phyloP scores from a whole-genome alignment of 2,888 invertebrate species.

The Allolobophora icterica region DNA sequence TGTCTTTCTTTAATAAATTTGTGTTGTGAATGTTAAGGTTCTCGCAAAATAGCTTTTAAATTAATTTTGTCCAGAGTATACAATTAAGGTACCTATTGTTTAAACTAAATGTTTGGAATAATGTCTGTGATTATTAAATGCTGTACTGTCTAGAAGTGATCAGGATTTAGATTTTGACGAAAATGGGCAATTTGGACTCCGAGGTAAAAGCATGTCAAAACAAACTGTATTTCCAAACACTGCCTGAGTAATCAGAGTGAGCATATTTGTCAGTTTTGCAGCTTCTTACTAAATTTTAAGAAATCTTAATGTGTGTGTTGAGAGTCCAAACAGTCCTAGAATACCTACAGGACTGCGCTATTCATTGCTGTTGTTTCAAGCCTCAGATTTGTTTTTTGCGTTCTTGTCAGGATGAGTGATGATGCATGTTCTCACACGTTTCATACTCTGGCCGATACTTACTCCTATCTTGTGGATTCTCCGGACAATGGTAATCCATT shows the following conservation, averaged over 20 bases:
- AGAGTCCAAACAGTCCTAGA: neutral
- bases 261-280: neutral
- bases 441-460: slow-evolving; percentile 28
- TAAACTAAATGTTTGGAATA: neutral
- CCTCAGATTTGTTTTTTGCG: neutral
- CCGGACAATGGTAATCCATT: slow-evolving; percentile 24
- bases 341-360: neutral
- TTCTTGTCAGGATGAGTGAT: neutral
- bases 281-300: neutral
- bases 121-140: neutral
- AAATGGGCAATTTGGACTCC: neutral
- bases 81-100: neutral
- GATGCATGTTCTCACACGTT: neutral
- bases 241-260: neutral
- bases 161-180: neutral
- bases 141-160: neutral
- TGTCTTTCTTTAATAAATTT: neutral
- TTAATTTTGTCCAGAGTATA: neutral
- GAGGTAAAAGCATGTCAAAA: neutral
- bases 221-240: neutral
- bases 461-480: slow-evolving; percentile 31
- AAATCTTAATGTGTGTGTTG: neutral
- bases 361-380: neutral
- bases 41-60: neutral
- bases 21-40: neutral